phyloP scores from a whole-genome alignment of 2,113 vertebrate species.

The Mionectes macconnelli region DNA sequence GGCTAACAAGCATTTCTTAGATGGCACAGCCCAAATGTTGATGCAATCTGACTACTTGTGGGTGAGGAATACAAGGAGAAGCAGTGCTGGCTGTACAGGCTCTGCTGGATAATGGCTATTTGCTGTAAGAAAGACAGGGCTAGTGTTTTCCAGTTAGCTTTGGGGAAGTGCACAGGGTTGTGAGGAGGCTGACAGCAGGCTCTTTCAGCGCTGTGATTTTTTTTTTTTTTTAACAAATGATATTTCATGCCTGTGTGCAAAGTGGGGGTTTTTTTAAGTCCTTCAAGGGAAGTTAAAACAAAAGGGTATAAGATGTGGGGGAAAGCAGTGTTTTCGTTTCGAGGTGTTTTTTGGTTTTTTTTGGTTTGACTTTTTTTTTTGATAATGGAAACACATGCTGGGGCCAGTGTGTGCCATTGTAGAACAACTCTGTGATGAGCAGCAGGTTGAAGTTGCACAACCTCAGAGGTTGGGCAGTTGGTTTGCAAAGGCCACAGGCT shows the following conservation, averaged over 20 bases:
- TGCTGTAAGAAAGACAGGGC: background rate
- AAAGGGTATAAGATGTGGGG: background rate
- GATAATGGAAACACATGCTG: background rate
- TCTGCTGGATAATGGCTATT: constrained; percentile 9
- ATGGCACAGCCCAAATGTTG: constrained; percentile 12
- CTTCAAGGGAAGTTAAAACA: background rate
- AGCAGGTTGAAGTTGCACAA: background rate
- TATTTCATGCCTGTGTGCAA: background rate
- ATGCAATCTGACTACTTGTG: background rate
- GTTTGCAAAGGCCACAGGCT: background rate
- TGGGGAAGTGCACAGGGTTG: background rate
- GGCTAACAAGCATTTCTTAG: constrained; percentile 35
- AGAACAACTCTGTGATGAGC: background rate
- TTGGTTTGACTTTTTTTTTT: background rate
- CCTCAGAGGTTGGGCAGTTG: background rate
- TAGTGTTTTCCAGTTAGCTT: background rate
- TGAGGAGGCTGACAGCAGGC: background rate
- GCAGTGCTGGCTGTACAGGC: background rate
- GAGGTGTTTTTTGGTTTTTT: background rate
- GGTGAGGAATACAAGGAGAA: constrained; percentile 19
- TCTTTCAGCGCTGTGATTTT: background rate
- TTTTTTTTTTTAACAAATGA: background rate
- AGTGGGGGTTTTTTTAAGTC: background rate
- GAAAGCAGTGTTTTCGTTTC: background rate
- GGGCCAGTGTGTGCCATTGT: background rate